Evolutionary conservation across 2,797 vertebrate genomes (phyloP).

Genomic region (Erithacus rubecula): DNA sequence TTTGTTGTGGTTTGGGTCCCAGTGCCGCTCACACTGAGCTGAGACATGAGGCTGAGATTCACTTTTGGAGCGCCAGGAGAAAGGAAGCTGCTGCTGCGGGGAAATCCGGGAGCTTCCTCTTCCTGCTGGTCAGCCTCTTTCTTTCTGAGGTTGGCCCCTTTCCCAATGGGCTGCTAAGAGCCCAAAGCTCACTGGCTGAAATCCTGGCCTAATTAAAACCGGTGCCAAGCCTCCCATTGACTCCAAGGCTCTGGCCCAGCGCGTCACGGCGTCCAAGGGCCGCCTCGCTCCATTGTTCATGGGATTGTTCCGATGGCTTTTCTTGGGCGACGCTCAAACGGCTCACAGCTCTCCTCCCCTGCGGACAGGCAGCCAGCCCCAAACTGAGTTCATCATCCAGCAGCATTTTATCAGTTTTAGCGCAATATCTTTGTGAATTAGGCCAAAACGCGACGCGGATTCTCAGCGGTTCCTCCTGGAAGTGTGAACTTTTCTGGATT

Average conservation of each 20-base stretch:
- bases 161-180: conserved; percentile 31
- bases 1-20: not conserved
- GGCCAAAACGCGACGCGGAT: not conserved
- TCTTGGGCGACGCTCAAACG: not conserved
- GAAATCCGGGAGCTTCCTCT: conserved; percentile 39
- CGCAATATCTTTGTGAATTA: not conserved
- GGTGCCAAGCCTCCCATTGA: conserved; percentile 47
- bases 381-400: not conserved
- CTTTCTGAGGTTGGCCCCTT: not conserved
- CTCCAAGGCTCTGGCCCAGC: conserved; percentile 11
- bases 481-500: not conserved
- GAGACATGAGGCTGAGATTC: not conserved
- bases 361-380: not conserved
- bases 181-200: conserved; percentile 48
- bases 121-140: conserved; percentile 46
- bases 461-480: not conserved
- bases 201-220: conserved; percentile 58
- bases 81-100: not conserved
- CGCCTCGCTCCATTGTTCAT: not conserved
- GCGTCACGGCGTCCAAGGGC: not conserved
- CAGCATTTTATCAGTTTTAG: not conserved
- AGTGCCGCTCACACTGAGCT: accelerated
- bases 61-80: not conserved
- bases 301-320: not conserved
- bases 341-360: not conserved